Conservation (phyloP, 2,797 vertebrate genomes). For the Channallabes apus region DNA sequence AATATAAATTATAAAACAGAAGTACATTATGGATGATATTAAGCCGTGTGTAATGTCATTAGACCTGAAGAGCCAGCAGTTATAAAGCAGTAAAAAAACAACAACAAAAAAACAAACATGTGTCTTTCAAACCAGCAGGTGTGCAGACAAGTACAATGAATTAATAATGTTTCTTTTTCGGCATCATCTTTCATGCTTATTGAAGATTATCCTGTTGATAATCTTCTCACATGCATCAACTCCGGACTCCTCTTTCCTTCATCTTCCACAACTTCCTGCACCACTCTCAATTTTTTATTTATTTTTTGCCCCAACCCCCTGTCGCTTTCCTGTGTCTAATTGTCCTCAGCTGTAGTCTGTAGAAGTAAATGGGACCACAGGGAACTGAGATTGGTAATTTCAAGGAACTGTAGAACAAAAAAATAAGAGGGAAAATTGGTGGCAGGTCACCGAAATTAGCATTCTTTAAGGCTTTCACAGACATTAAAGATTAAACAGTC, state of each 20-base stretch:
- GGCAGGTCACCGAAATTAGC: constrained; percentile 77
- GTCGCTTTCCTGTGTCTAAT: constrained; percentile 74
- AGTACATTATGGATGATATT: background rate
- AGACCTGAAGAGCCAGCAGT: background rate
- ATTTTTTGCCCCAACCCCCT: constrained; percentile 50
- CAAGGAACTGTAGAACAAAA: constrained; percentile 64
- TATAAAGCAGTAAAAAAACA: background rate
- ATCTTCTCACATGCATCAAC: background rate
- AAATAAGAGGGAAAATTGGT: constrained; percentile 72
- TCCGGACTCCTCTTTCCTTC: constrained; percentile 53
- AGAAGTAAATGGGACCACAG: constrained; percentile 69
- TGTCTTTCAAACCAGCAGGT: background rate
- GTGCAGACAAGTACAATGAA: background rate
- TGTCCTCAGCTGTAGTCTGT: constrained; percentile 74
- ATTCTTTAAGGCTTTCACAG: constrained; percentile 73
- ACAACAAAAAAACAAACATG: background rate
- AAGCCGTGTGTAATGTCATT: background rate
- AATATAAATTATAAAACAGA: background rate
- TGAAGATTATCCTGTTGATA: background rate
- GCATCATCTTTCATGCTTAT: background rate
- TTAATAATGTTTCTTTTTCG: background rate
- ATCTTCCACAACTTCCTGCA: constrained; percentile 64
- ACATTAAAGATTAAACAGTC: constrained; percentile 78
- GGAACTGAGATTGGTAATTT: constrained; percentile 78
- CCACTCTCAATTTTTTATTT: constrained; percentile 61